Percentiles rank a stretch among this genome's conserved stretches.
These are phyloP conservation scores for Mythimna impura DNA, from an alignment of 2,888 invertebrate genomes.

Conservation along the genomic window DNA sequence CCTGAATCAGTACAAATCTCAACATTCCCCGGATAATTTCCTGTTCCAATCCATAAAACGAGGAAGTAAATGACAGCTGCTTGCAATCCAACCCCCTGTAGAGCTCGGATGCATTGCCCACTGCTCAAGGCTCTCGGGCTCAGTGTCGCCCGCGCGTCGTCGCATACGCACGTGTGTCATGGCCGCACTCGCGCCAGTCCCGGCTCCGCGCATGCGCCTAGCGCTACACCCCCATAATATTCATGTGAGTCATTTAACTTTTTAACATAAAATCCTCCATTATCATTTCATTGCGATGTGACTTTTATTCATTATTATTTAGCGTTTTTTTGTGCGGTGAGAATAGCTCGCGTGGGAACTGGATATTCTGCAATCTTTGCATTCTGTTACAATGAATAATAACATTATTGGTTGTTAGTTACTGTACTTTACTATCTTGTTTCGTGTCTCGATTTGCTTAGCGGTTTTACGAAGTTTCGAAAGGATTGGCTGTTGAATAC, in stretches of 20 bases:
- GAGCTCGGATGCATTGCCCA: constrained; percentile 32
- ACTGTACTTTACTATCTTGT: constrained; percentile 60
- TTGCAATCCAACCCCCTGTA: constrained; percentile 59
- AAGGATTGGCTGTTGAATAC: constrained; percentile 21
- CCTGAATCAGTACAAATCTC: constrained; percentile 39
- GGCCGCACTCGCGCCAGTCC: constrained; percentile 76
- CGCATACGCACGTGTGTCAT: constrained; percentile 76
- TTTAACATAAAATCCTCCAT: constrained; percentile 17
- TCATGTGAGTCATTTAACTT: constrained; percentile 78
- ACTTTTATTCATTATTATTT: constrained; percentile 40
- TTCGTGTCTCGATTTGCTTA: constrained; percentile 46
- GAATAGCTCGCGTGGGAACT: constrained; percentile 78
- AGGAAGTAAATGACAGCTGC: constrained; percentile 65
- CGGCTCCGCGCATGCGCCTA: constrained; percentile 83
- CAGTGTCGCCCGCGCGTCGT: constrained; percentile 67
- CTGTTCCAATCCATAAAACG: constrained; percentile 52
- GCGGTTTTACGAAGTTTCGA: constrained; percentile 28
- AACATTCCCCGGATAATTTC: constrained; percentile 21
- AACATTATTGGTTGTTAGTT: constrained; percentile 68
- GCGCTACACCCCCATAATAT: constrained; percentile 87
- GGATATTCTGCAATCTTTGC: constrained; percentile 84
- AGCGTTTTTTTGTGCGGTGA: constrained; percentile 53
- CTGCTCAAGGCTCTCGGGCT: constrained; percentile 39
- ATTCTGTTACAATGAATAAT: constrained; percentile 79
- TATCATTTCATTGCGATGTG: constrained; percentile 14